These are phyloP conservation scores for Torymus auratus DNA, from an alignment of 2,888 invertebrate species.

Conservation along the genomic window DNA sequence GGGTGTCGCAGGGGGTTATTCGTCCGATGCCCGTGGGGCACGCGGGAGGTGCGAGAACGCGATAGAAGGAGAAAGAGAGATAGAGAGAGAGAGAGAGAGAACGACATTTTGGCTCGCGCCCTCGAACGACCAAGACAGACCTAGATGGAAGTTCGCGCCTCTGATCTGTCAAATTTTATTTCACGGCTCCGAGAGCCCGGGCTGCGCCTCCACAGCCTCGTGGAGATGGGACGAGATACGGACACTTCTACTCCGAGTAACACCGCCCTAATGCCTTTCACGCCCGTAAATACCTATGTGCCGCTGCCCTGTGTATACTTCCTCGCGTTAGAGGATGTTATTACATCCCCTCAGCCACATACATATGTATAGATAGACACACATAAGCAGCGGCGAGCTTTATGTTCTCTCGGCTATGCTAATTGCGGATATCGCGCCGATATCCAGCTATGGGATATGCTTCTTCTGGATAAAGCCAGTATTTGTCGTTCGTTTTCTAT, in stretches of 20 bases:
- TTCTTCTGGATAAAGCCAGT: no score
- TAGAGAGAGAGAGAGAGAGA: conserved; percentile 1
- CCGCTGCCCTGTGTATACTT: no score
- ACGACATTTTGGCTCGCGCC: conserved; percentile 65
- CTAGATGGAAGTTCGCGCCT: conserved; percentile 64
- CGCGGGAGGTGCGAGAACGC: conserved; percentile 65
- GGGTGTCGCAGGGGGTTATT: conserved; percentile 51
- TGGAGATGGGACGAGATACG: conserved; percentile 30
- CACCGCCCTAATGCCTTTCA: conserved; percentile 22
- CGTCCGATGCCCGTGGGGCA: conserved; percentile 69
- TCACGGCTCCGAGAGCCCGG: conserved; percentile 71
- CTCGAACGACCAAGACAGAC: not conserved
- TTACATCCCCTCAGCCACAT: conserved; percentile 39
- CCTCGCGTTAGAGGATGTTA: conserved; percentile 40
- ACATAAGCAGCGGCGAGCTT: not conserved
- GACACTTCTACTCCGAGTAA: not conserved
- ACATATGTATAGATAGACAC: no score
- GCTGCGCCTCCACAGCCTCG: not conserved
- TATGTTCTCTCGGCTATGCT: conserved; percentile 14
- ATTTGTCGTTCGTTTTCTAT: conserved; percentile 12
- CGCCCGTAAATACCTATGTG: not conserved
- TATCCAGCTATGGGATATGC: no score
- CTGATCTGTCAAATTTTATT: conserved; percentile 76
- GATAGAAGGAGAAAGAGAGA: not conserved
- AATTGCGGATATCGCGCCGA: conserved; percentile 25